Percentiles rank a stretch among this genome's conserved stretches.
Conservation (phyloP, 2,113 vertebrate genomes). For the Nibea coibor region DNA sequence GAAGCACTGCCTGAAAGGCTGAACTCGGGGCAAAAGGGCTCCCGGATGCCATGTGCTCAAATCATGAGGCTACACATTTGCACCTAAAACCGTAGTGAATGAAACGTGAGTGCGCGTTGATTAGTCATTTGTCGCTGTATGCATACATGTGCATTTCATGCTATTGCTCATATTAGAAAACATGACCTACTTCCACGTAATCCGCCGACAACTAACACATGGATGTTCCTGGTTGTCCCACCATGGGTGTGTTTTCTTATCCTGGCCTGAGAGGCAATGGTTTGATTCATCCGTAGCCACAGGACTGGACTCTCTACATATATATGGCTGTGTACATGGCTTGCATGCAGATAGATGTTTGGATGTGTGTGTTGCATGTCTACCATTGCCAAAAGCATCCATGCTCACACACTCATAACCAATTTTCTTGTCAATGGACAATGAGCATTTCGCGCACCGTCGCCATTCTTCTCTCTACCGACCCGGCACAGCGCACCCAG, state of each 20-base stretch:
- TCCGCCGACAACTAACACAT: neutral
- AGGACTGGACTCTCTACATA: too few species aligned
- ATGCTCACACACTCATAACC: slow-evolving; percentile 50
- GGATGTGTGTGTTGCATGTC: slow-evolving; percentile 1
- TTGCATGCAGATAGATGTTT: slow-evolving; percentile 5
- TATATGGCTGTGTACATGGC: too few species aligned
- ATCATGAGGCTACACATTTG: neutral
- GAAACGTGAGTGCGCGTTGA: neutral
- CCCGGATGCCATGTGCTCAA: neutral
- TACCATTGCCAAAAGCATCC: slow-evolving; percentile 50
- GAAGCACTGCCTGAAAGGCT: neutral
- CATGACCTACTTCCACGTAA: neutral
- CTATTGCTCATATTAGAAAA: neutral
- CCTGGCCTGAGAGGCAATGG: neutral
- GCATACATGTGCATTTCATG: neutral
- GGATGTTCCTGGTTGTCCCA: neutral
- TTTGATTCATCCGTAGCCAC: neutral
- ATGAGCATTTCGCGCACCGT: slow-evolving; percentile 40
- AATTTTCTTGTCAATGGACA: slow-evolving; percentile 68
- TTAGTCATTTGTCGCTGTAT: neutral
- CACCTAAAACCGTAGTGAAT: neutral
- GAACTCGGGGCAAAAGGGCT: neutral
- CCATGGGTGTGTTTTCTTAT: neutral
- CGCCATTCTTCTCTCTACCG: neutral
- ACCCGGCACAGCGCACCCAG: neutral